A percentile compares a stretch with the other conserved stretches of the same genome.
phyloP scores from a whole-genome alignment of 2,888 invertebrate genomes.

The Patella pellucida region DNA sequence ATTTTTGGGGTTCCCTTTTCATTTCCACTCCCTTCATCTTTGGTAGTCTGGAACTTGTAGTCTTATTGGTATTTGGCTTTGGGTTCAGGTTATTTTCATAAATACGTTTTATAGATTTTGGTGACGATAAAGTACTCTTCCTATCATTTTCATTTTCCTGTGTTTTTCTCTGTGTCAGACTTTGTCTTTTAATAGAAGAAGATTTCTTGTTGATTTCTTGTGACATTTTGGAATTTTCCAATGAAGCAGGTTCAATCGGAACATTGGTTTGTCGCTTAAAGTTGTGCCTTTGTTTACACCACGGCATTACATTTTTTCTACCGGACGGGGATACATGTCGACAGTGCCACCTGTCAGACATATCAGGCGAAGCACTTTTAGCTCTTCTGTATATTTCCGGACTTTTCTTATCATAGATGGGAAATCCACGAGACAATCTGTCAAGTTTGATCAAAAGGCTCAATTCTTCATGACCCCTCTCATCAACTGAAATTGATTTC shows the following conservation, averaged over 20 bases:
- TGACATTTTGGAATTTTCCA: neutral
- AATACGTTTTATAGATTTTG: neutral
- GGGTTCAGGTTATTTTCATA: neutral
- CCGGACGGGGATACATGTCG: neutral
- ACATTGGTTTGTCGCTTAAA: neutral
- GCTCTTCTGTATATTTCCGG: slow-evolving; percentile 1
- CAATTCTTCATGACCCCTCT: neutral
- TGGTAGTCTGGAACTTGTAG: neutral
- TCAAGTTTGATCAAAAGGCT: neutral
- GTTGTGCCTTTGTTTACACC: neutral
- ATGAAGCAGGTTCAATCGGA: neutral
- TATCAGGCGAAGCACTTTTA: neutral
- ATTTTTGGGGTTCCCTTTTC: neutral
- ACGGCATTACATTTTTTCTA: neutral
- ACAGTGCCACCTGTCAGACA: neutral
- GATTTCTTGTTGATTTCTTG: neutral
- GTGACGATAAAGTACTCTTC: neutral
- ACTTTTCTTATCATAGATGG: slow-evolving; percentile 6
- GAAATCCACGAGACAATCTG: neutral
- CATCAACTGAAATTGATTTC: neutral
- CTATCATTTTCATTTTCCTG: no score
- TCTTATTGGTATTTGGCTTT: neutral
- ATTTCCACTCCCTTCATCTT: neutral
- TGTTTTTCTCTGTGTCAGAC: neutral
- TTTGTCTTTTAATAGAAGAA: neutral